A percentile compares a stretch with the other conserved stretches of the same genome.
Evolutionary conservation across 2,797 vertebrate species (phyloP).

Genomic region (Masticophis lateralis): DNA sequence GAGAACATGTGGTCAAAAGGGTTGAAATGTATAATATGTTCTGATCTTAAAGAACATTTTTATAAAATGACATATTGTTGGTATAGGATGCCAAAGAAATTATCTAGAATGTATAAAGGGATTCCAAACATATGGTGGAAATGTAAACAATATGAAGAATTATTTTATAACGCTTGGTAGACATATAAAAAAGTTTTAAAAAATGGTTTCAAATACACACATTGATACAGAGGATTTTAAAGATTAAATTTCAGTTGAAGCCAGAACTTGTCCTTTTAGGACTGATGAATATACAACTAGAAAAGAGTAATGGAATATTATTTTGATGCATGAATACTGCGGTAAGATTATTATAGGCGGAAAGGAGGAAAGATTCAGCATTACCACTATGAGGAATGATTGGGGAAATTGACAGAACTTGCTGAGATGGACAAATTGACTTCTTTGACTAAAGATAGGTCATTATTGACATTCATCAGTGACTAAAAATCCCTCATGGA

Average conservation of each 20-base stretch:
- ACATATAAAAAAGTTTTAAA: neutral
- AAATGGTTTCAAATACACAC: neutral
- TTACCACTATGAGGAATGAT: neutral
- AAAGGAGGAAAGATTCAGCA: neutral
- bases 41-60: neutral
- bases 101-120: neutral
- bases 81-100: neutral
- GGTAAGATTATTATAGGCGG: neutral
- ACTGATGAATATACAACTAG: neutral
- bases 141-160: neutral
- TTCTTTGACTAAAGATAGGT: neutral
- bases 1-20: neutral
- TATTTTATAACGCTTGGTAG: neutral
- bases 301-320: neutral
- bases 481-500: neutral
- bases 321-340: neutral
- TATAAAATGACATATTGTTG: neutral
- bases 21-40: neutral
- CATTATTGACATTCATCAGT: neutral
- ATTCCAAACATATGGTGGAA: neutral
- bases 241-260: neutral
- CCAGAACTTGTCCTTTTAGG: neutral
- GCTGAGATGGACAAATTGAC: neutral
- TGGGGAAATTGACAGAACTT: neutral
- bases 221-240: neutral